Evolutionary conservation across 2,888 invertebrate species (phyloP), one percentile per base, ranked within the genome.

Genomic region (Cryptus armator): DNA sequence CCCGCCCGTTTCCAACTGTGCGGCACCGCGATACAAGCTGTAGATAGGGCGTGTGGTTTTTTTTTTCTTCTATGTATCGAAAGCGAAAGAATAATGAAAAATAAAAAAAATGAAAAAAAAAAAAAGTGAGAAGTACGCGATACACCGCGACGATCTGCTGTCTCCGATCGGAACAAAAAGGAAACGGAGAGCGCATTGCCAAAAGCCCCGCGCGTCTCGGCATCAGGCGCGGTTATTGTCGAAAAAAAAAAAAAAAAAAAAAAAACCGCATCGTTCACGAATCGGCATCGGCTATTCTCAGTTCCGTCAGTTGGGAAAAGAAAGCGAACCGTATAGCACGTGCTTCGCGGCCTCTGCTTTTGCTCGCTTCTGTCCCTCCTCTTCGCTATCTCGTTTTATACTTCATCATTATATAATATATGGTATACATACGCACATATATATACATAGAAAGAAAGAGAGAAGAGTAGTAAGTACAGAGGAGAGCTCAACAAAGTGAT

Each of bases 271-370:
- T 89, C 79, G 79, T 72, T 74, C 70, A 32, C 79, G 71, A 75
- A 53, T 16, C 37, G 53, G 83, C 74, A 88, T 62, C 62, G 46
- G 37, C 81, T 81, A 81, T 82, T 71, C 75, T 88, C 84, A 85
- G 81, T 67, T 80, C 71, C 92, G 92, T 91, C 92, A 92, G 92
- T 90, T 91, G 91, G 86, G 84, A 62, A 62, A 89, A 87, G 88
- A 88, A 87, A 89, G 88, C 89, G 90, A 90, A 90, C 90, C 86
- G 83, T 71, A 83, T 83, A 78, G 87, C 91, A 90, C 91, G 90
- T 91, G 91, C 91, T 91, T 89, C 87, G 5, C 87, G 5, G 86
- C 87, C 86, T 85, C 66, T 86, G 64, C 83, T 76, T 85, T 84
- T 85, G 74, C 72, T 37, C 70, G 62, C 59, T 70, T 68, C 70